Conservation (phyloP, 2,113 vertebrate genomes). For the Tachycineta bicolor region DNA sequence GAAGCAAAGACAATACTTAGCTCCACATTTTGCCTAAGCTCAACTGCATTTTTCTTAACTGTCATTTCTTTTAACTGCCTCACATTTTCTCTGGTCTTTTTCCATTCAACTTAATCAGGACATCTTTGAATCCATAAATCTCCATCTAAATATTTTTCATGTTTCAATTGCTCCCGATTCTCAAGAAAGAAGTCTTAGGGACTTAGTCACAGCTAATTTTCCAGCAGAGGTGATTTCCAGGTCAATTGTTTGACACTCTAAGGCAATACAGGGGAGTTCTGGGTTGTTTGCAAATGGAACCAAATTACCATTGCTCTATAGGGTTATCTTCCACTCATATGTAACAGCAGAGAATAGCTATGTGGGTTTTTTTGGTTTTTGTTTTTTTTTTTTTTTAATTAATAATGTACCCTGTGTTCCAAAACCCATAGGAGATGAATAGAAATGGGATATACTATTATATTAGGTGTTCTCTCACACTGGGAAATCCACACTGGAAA, state of each 20-base stretch:
- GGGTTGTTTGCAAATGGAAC: not conserved
- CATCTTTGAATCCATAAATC: not conserved
- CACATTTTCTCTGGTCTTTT: not conserved
- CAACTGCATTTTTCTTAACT: not conserved
- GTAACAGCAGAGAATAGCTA: not conserved
- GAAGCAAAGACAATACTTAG: not conserved
- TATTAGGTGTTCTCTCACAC: not conserved
- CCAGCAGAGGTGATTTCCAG: conserved; percentile 40
- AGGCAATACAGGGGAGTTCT: not conserved
- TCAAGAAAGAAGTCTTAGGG: not conserved
- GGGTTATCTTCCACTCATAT: not conserved
- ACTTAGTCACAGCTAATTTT: conserved; percentile 29
- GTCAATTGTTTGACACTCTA: conserved; percentile 27
- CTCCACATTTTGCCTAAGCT: not conserved
- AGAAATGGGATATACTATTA: not conserved
- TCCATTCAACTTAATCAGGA: not conserved
- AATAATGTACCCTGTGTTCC: not conserved
- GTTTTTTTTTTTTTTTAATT: not conserved
- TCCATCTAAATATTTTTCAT: conserved; percentile 1
- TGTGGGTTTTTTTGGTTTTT: too few relatives aligned
- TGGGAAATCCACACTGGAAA: not conserved
- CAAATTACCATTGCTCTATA: not conserved
- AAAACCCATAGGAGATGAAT: not conserved
- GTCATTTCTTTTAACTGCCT: not conserved
- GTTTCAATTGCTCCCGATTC: not conserved